Conservation (phyloP, 2,113 vertebrate genomes). For the Danio rerio region GRCz12tu NC_133189.1:5218001-5218500, state of each 20-base stretch:
- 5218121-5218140: conserved; percentile 28
- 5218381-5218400: conserved; percentile 64
- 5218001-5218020: conserved; percentile 21
- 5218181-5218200: neutral
- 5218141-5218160: neutral
- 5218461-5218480: conserved; percentile 65
- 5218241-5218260: conserved; percentile 67
- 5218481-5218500: conserved; percentile 46
- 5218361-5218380: conserved; percentile 75
- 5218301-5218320: conserved; percentile 64
- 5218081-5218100: conserved; percentile 27
- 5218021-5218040: conserved; percentile 17
- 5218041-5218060: conserved; percentile 11
- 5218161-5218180: neutral
- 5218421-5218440: conserved; percentile 64
- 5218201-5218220: neutral
- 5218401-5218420: conserved; percentile 43
- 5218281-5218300: conserved; percentile 51
- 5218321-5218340: conserved; percentile 77
- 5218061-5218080: conserved; percentile 12
- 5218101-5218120: conserved; percentile 48
- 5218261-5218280: conserved; percentile 78
- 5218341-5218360: conserved; percentile 78
- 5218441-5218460: conserved; percentile 65
- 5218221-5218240: neutral